phyloP scores from a whole-genome alignment of 2,113 vertebrate genomes.

The Desmodus rotundus region DNA sequence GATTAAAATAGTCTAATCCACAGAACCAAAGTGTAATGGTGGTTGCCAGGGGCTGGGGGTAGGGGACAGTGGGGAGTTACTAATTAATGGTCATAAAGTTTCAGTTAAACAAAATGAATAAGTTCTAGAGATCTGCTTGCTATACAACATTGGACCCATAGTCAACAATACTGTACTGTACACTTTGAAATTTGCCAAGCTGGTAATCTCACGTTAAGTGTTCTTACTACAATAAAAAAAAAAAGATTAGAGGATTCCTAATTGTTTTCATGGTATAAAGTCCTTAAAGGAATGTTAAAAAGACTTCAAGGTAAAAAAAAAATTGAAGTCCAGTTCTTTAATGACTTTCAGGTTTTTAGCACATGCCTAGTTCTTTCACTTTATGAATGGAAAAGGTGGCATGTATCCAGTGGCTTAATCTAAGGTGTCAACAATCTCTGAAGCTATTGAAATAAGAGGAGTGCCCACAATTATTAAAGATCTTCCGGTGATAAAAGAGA shows the following conservation, averaged over 20 bases:
- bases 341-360: not conserved
- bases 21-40: not conserved
- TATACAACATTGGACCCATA: not conserved
- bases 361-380: constrained; percentile 34
- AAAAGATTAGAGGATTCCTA: not conserved
- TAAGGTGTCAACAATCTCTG: constrained; percentile 61
- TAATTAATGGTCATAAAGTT: not conserved
- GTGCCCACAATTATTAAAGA: constrained; percentile 76
- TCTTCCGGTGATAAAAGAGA: constrained; percentile 75
- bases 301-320: not conserved
- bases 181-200: not conserved
- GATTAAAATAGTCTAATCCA: not conserved
- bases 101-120: not conserved
- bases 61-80: not conserved
- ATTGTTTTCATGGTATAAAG: not conserved
- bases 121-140: not conserved
- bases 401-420: constrained; percentile 62
- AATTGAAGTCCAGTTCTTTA: not conserved
- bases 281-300: not conserved
- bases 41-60: not conserved
- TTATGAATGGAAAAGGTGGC: constrained; percentile 51
- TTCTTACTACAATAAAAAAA: not conserved
- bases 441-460: constrained; percentile 77
- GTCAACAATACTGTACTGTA: not conserved
- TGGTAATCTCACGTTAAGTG: not conserved